A percentile compares a stretch with the other conserved stretches of the same genome.
These are phyloP conservation scores for Oceanodroma leucorhoa DNA, from an alignment of 2,797 vertebrate species.

Conservation along the genomic window DNA sequence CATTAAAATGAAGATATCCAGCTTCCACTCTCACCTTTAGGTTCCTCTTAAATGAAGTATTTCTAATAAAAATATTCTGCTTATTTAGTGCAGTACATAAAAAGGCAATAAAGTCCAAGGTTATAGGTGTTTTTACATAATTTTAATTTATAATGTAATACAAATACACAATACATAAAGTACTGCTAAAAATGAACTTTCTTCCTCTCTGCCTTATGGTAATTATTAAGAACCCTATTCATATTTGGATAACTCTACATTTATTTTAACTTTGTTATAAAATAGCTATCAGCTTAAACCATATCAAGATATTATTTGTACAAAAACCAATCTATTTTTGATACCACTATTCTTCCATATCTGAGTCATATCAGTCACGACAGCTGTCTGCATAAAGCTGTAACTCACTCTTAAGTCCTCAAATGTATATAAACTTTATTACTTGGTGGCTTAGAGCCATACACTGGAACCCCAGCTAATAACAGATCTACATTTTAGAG, in stretches of 20 bases:
- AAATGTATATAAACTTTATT: not conserved
- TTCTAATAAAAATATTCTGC: conserved; percentile 22
- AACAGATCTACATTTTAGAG: not conserved
- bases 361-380: not conserved
- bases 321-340: not conserved
- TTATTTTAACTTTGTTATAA: conserved; percentile 13
- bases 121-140: conserved; percentile 24
- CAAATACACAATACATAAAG: not conserved
- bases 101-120: not conserved
- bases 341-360: not conserved
- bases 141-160: conserved; percentile 38
- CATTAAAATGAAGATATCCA: not conserved
- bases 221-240: not conserved
- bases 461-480: not conserved
- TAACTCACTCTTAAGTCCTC: not conserved
- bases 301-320: not conserved
- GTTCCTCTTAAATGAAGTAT: not conserved
- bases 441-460: not conserved
- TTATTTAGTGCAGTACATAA: conserved; percentile 35
- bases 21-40: not conserved
- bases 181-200: conserved; percentile 9
- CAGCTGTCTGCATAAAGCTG: not conserved
- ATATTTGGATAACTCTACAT: not conserved
- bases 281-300: not conserved
- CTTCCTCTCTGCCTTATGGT: not conserved